Base-by-base conservation (phyloP, 2,797 vertebrate genomes). In the Gymnodraco acuticeps region DNA sequence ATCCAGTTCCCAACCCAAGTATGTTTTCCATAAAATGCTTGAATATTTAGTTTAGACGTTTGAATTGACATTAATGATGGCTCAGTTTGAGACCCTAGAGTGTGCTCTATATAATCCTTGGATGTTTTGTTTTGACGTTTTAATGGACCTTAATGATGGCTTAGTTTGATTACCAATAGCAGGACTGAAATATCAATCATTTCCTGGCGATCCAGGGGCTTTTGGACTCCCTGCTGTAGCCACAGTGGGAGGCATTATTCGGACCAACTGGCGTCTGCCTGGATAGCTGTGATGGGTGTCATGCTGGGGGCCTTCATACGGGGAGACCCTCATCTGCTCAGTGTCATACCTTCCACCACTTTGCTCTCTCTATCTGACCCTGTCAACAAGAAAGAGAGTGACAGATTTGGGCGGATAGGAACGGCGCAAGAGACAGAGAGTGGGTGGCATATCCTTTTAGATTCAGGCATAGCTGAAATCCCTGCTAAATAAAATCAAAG, bases 281-380 rank as follows among this genome's bases (percentile, higher is more conserved):
- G 81, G 70, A 75, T 82, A 68, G 82, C 77, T 47, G 68, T 87
- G 91, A 90, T 89, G 88, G 90, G 87, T 89, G 79, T 84, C 93
- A 77, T 69, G 85, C 89, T 87, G 88, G 66, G 86, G 83, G 77
- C 82, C 75, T 83, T 82, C 89, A 76, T 82, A 85, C 53, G 64
- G 83, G 79, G 82, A 89, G 90, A 88, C 88, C 92, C 90, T 93
- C 90, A 91, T 92, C 93, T 92, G 91, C 89, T 93, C 85, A 87
- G 84, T 87, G 87, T 88, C 87, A 82, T 88, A 88, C 86, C 91
- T 89, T 91, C 92, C 81, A 58, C 88, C 80, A 71, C 91, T 91
- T 83, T 92, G 86, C 93, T 89, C 90, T 85, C 80, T 89, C 91
- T 89, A 84, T 91, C 90, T 94, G 93, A 93, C 93, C 92, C 89